A percentile compares a stretch with the other conserved stretches of the same genome.
Evolutionary conservation across 2,113 vertebrate genomes (phyloP).

Genomic region (Romanogobio albipinnatus): DNA sequence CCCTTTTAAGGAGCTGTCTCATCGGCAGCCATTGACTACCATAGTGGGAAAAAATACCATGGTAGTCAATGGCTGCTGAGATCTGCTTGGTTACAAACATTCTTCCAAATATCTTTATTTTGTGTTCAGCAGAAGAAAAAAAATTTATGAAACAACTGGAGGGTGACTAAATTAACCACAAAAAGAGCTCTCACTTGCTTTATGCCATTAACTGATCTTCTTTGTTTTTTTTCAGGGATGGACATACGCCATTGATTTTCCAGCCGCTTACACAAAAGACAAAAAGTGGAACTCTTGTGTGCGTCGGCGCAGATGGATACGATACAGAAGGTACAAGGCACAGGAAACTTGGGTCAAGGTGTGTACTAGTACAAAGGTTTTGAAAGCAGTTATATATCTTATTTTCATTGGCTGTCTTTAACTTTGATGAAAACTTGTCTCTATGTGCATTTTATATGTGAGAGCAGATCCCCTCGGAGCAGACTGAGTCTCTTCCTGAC

Average conservation of each 20-base stretch:
- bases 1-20: no score
- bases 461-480: conserved; percentile 82
- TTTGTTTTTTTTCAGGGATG: conserved; percentile 82
- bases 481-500: conserved; percentile 81
- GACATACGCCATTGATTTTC: conserved; percentile 95
- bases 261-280: conserved; percentile 91
- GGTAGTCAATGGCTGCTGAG: no score
- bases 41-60: no score
- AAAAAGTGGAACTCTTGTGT: conserved; percentile 99
- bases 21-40: no score
- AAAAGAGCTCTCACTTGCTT: not conserved
- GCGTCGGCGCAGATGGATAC: conserved; percentile 90
- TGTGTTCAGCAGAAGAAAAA: no score
- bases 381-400: not conserved
- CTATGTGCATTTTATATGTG: not conserved
- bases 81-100: no score
- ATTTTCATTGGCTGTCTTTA: not conserved
- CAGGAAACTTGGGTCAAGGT: conserved; percentile 93
- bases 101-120: no score
- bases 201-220: conserved; percentile 8
- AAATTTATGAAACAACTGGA: no score
- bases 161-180: not conserved
- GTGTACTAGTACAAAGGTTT: conserved; percentile 42
- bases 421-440: not conserved
- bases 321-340: conserved; percentile 92